Conservation (phyloP, 2,113 vertebrate species). For the Silurus meridionalis region DNA sequence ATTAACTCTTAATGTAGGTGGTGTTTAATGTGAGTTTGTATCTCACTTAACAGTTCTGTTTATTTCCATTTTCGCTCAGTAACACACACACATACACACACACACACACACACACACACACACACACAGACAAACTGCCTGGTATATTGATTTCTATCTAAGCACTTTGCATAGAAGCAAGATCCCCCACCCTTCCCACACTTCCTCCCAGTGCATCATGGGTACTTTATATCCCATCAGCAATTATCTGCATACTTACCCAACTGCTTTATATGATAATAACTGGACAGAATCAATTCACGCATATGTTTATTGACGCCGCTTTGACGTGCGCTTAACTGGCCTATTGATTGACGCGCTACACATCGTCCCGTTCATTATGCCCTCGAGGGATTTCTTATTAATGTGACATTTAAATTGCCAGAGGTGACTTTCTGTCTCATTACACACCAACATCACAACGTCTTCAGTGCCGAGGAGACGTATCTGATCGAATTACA, state of each 20-base stretch:
- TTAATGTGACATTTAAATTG: slow-evolving; percentile 52
- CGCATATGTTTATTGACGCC: slow-evolving; percentile 77
- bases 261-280: slow-evolving; percentile 78
- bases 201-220: not conserved
- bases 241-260: slow-evolving; percentile 77
- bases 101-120: not conserved
- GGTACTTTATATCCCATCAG: slow-evolving; percentile 35
- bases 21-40: not conserved
- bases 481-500: slow-evolving; percentile 24
- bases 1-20: not conserved
- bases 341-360: slow-evolving; percentile 65
- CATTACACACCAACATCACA: slow-evolving; percentile 26
- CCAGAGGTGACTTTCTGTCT: slow-evolving; percentile 38
- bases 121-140: slow-evolving; percentile 4
- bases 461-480: not conserved
- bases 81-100: slow-evolving; percentile 6
- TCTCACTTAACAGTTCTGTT: not conserved
- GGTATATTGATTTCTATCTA: slow-evolving; percentile 2
- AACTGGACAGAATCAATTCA: slow-evolving; percentile 73
- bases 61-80: not conserved
- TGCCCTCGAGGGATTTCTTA: slow-evolving; percentile 51
- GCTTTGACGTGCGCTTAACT: slow-evolving; percentile 46
- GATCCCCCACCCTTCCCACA: not conserved
- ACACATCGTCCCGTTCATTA: slow-evolving; percentile 64
- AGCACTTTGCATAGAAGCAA: not conserved